These are phyloP conservation scores for Piprites chloris DNA, from an alignment of 2,113 vertebrate genomes.

Conservation along the genomic window DNA sequence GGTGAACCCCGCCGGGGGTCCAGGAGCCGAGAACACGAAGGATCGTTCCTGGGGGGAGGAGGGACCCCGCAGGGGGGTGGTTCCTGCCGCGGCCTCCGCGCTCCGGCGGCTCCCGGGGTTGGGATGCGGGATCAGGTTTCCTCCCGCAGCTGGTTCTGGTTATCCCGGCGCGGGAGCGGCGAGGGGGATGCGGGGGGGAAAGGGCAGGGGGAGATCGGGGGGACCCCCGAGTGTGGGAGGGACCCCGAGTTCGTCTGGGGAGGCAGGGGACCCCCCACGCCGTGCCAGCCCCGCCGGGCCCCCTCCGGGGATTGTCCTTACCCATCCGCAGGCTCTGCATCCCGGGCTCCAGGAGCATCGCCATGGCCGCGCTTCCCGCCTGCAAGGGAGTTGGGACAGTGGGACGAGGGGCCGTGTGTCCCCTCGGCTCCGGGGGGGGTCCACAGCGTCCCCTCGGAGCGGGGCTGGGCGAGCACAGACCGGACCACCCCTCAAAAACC, in stretches of 20 bases:
- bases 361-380: neutral
- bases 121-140: neutral
- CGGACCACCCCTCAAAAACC: accelerated
- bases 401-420: accelerated
- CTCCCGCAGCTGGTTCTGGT: neutral
- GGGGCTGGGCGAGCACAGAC: too few species aligned
- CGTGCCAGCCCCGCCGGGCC: neutral
- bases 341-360: constrained; percentile 27
- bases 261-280: too few species aligned
- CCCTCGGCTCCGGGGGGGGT: accelerated
- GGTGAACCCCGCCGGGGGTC: accelerated
- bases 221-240: accelerated
- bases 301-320: neutral
- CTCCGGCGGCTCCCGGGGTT: neutral
- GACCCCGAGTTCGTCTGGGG: neutral
- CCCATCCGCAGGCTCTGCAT: constrained; percentile 4
- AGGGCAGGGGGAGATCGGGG: accelerated
- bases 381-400: neutral
- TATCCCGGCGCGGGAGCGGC: accelerated
- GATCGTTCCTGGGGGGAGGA: accelerated
- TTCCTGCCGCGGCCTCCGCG: accelerated
- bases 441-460: accelerated
- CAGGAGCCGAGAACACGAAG: neutral
- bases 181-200: accelerated
- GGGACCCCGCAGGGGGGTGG: too few species aligned